Evolutionary conservation across 2,888 invertebrate genomes (phyloP), one percentile per base, ranked within the genome.

Genomic region (Glyphotaelius pellucidus): DNA sequence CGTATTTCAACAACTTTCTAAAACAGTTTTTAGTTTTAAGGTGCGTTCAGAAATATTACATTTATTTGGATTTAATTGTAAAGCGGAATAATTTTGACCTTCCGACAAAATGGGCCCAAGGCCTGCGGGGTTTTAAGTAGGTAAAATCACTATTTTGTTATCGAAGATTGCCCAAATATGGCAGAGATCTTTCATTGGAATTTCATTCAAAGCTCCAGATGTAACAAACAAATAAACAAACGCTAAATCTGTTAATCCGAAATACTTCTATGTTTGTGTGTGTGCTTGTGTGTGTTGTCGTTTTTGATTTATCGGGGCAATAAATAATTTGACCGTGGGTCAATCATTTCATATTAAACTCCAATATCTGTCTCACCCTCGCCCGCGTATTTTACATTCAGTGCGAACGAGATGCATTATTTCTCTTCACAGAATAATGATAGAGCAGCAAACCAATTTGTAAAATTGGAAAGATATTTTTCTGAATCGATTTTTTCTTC

Each of bases 281-380:
- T 90, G 42, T 30, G 90, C 81, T 14, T 90, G 30, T 90, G 42
- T 81, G 81, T 81, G 81, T 81, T 91, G 90, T 80, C 85, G 89
- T 89, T 90, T 89, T 88, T 92, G 91, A 90, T 90, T 92, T 92
- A 92, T 91, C 85, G 84, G 52, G 42, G 90, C 90, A 92, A 92
- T 92, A 92, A 92, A 92, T 92, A 92, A 92, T 90, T 87, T 42
- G 80, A 79, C 86, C 84, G 87, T 79, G 80, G 90, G 90, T 92
- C 92, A 92, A 92, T 90, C 92, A 90, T 88, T 86, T 80, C 80
- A 79, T 80, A 84, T 52, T 80, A 85, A 90, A 52, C 35, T n/a
- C 14, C 3, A 30, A 25, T 15, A 35, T 80, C 79, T 47, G 80
- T 87, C 86, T 90, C 42, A 25, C 47, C 81, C 90, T 85, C 19